phyloP scores from a whole-genome alignment of 2,888 invertebrate genomes.

The Dugesia japonica region DNA sequence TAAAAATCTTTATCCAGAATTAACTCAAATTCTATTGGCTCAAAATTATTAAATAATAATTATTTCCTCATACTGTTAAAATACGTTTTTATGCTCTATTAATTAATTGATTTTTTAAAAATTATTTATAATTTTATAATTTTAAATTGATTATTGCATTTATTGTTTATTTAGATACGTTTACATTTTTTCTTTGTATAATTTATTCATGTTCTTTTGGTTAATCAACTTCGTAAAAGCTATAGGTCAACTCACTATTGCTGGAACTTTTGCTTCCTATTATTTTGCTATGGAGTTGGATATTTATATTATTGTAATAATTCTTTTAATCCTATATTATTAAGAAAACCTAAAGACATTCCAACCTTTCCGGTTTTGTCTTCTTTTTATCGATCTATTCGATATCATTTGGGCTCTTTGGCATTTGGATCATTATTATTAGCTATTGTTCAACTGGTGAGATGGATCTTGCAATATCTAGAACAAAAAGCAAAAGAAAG shows the following conservation, averaged over 20 bases:
- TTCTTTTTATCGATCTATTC: constrained; percentile 29
- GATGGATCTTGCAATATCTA: constrained; percentile 34
- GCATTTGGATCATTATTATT: constrained; percentile 36
- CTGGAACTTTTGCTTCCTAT: constrained; percentile 36
- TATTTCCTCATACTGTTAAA: not conserved
- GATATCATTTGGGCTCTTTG: constrained; percentile 36
- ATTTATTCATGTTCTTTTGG: constrained; percentile 38
- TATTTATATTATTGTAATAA: too few species aligned
- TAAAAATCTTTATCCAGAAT: too few species aligned
- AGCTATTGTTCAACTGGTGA: constrained; percentile 35
- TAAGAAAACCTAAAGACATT: constrained; percentile 34
- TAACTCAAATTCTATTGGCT: too few species aligned
- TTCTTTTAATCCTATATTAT: too few species aligned
- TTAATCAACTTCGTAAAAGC: constrained; percentile 34
- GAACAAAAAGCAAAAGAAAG: constrained; percentile 31
- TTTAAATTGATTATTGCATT: not conserved
- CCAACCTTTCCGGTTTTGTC: constrained; percentile 29
- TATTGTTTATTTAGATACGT: not conserved
- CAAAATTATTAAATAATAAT: too few species aligned
- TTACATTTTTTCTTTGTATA: not conserved
- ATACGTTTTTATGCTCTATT: not conserved
- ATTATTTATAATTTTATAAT: not conserved
- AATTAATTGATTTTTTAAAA: not conserved
- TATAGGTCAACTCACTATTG: constrained; percentile 36
- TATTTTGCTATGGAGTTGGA: constrained; percentile 34